These are phyloP conservation scores for Nasua narica DNA, from an alignment of 2,797 vertebrate genomes.

Conservation along the genomic window DNA sequence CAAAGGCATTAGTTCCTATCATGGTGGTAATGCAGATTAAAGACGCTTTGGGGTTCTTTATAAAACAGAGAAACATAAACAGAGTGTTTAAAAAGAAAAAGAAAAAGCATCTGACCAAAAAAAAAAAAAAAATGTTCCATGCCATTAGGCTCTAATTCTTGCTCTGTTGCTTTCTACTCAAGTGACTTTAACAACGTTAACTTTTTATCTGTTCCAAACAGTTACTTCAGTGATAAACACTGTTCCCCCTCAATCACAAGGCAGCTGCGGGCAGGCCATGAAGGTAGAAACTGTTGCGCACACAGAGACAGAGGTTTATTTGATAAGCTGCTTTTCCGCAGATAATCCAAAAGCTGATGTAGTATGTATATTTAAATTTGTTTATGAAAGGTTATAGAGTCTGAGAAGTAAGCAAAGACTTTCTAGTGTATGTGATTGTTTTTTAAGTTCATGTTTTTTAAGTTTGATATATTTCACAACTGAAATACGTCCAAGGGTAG, in stretches of 20 bases:
- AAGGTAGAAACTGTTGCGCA: background rate
- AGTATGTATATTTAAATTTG: background rate
- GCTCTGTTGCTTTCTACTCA: background rate
- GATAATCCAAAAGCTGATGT: background rate
- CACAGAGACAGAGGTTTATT: background rate
- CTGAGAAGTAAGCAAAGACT: background rate
- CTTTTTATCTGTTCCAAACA: background rate
- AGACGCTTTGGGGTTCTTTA: background rate
- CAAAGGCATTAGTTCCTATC: background rate
- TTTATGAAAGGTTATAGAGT: background rate
- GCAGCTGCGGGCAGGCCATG: background rate
- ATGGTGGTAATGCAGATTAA: background rate
- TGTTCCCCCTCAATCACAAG: background rate
- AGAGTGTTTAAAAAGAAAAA: background rate
- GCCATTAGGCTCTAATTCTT: background rate
- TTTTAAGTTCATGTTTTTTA: conserved; percentile 43
- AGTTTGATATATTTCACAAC: background rate
- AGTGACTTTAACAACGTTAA: background rate
- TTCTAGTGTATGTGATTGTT: background rate
- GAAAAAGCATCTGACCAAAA: background rate
- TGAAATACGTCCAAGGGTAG: background rate
- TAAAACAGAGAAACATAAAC: background rate
- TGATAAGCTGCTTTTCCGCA: background rate
- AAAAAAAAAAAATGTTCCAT: background rate
- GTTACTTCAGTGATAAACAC: background rate